Evolutionary conservation across 2,797 vertebrate species (phyloP).

Genomic region (Oryzias dopingdopingensis): DNA sequence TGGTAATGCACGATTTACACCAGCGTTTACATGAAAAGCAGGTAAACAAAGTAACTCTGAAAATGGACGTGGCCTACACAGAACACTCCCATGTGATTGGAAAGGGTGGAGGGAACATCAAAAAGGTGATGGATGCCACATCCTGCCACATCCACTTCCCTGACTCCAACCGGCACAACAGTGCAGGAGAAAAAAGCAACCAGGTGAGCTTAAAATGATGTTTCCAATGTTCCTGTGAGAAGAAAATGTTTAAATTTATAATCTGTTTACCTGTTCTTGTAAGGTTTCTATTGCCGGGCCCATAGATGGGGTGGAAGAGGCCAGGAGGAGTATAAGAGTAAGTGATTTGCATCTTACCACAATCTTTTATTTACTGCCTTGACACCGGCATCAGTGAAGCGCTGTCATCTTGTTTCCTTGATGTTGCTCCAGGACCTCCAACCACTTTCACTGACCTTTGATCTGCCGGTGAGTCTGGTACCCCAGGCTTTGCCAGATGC

Average conservation of each 20-base stretch:
- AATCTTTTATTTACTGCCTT: conserved; percentile 34
- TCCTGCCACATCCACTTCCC: conserved; percentile 85
- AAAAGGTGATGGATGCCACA: conserved; percentile 84
- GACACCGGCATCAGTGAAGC: conserved; percentile 38
- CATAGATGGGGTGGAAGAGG: conserved; percentile 78
- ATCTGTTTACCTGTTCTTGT: not conserved
- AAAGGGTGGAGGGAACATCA: conserved; percentile 84
- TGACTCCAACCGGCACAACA: conserved; percentile 81
- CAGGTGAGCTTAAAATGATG: conserved; percentile 62
- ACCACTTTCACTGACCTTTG: conserved; percentile 79
- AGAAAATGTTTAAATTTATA: not conserved
- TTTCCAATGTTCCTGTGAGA: not conserved
- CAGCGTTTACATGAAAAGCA: conserved; percentile 34
- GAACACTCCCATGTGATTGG: conserved; percentile 85
- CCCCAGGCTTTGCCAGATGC: conserved; percentile 73
- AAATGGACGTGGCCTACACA: conserved; percentile 83
- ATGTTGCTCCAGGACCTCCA: conserved; percentile 72
- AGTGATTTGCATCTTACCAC: conserved; percentile 48
- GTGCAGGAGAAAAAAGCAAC: conserved; percentile 80
- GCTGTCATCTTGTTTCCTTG: not conserved
- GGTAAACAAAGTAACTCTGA: conserved; percentile 84
- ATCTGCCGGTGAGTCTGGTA: conserved; percentile 76
- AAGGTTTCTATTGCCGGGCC: conserved; percentile 84
- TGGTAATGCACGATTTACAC: conserved; percentile 6
- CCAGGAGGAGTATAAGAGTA: conserved; percentile 79